Base-by-base conservation (phyloP, 92 coral and sea anemone species). In the Palythoa grandis region DNA sequence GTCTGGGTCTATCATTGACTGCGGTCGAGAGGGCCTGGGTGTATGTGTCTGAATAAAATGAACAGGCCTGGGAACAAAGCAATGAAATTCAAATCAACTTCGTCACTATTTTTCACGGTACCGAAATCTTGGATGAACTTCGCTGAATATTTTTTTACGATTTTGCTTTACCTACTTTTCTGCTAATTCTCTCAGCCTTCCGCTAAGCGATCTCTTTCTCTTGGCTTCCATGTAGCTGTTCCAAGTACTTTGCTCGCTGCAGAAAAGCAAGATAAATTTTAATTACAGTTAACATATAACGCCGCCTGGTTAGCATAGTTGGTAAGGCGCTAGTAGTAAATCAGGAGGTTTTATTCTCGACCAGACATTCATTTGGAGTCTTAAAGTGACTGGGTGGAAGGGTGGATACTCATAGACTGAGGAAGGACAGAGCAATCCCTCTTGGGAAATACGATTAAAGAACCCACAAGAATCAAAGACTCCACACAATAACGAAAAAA, bases 21-120 rank as follows among this genome's bases (percentile, higher is more conserved):
- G 84, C 48, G 84, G 84, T 69, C 84, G 84, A 7, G 84, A 79
- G 38, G 73, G 61, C 24, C 84, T 79, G 11, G 84, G 84, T 5
- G 84, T 79, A 60, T 79, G 84, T 15, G 84, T 79, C 57, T 79
- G 84, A 52, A 79, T 79, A 38, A 79, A 79, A 79, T 79, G 84
- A 52, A 79, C 84, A 1, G 84, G 84, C 60, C 84, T 79, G 13
- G 58, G 58, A 19, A 79, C 61, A 20, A 79, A 38, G 23, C 7
- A 19, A 61, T 1, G 58, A 19, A 38, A 7, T 3, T 53, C 5
- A 56, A 17, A 52, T 13, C 52, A 65, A 19, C 11, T 29, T 29
- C 43, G 19, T 37, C 74, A 25, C 24, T 29, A 69, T 37, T 69
- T 13, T 15, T 6, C 24, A 6, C 47, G 2, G 25, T 14, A n/a